Base-by-base conservation (phyloP, 2,797 vertebrate genomes). In the Myripristis murdjan region DNA sequence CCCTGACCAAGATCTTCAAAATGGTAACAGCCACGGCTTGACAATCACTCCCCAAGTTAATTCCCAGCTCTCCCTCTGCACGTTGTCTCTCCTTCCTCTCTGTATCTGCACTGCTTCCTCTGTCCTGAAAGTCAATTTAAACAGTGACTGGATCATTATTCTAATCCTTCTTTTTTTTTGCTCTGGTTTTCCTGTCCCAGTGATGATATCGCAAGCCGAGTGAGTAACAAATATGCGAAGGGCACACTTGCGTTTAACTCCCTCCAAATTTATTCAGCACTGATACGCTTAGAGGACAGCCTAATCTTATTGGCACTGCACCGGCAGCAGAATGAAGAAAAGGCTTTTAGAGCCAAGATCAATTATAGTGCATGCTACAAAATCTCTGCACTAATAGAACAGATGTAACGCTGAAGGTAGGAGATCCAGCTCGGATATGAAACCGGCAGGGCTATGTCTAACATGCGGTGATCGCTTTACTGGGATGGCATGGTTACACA, bases 1-100 rank as follows among this genome's bases (percentile, higher is more conserved):
- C 96, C 82, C 96, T 99, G 91, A 98, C 97, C 94, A 98, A 87
- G 95, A 96, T 99, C 95, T 99, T 99, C 95, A 99, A 96, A 95
- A 97, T 98, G 97, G 98, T 99, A 97, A 96, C 70, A 75, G 31
- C 1, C 16, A 12, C 2, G 18, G 2, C 56, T 28, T 37, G 1
- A 28, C 49, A n/a, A 8, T 53, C 28, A 64, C 59, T 56, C 70
- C 31, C 18, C 1, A 4, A 20, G 5, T 59, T 47, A 35, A 60
- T 53, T 57, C 20, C 46, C 20, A 49, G 7, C 6, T 6, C 24
- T 22, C 43, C 73, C 43, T 51, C 61, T 49, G 22, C 6, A 18
- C 10, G 20, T 43, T 44, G 20, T 48, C 55, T 23, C 18, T 7
- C 5, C 55, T 23, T 23, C 0, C 33, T 16, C 6, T 18, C 12